Evolutionary conservation across 2,113 vertebrate genomes (phyloP).

Genomic region (Megalops atlanticus): DNA sequence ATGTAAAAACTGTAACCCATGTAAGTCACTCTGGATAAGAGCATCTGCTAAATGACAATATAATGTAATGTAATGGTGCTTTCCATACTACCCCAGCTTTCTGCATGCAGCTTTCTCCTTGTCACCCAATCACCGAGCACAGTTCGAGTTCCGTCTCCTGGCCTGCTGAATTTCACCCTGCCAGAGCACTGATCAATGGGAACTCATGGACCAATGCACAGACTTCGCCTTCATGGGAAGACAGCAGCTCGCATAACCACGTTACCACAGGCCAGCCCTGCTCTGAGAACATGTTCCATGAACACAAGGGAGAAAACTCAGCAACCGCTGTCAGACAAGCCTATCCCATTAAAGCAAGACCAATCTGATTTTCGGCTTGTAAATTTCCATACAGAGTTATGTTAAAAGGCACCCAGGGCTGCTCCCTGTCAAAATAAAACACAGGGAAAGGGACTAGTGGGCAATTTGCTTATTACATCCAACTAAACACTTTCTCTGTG

Average conservation of each 20-base stretch:
- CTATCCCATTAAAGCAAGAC: conserved; percentile 57
- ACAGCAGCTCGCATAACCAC: too few relatives aligned
- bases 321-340: conserved; percentile 56
- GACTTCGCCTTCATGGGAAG: too few relatives aligned
- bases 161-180: not conserved
- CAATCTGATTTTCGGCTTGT: not conserved
- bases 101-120: conserved; percentile 7
- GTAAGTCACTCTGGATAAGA: too few relatives aligned
- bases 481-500: not conserved
- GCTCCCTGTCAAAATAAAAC: not conserved
- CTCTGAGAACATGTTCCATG: not conserved
- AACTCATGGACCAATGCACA: not conserved
- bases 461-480: not conserved
- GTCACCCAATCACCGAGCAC: not conserved
- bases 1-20: too few relatives aligned
- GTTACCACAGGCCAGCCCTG: too few relatives aligned
- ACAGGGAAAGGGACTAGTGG: not conserved
- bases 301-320: conserved; percentile 54
- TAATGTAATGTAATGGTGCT: too few relatives aligned
- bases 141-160: not conserved
- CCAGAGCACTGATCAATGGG: not conserved
- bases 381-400: conserved; percentile 45
- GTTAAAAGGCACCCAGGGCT: not conserved
- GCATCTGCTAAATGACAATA: too few relatives aligned
- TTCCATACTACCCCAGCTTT: not conserved